Percentiles rank a stretch among this genome's conserved stretches.
phyloP scores from a whole-genome alignment of 2,888 invertebrate genomes.

The Artemia sinica region DNA sequence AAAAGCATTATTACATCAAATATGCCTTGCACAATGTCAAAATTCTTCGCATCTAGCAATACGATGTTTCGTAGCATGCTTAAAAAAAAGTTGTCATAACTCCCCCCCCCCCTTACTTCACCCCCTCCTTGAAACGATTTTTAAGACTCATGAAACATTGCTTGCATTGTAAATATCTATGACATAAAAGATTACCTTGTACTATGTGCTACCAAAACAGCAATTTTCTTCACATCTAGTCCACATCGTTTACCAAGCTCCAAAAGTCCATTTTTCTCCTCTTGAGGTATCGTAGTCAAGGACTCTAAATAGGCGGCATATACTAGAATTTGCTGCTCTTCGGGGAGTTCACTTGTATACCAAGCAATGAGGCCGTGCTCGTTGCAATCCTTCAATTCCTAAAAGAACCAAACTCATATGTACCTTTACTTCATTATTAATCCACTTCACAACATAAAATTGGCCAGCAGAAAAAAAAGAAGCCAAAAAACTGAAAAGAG shows the following conservation, averaged over 20 bases:
- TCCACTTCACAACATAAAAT: no score
- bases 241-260: conserved; percentile 53
- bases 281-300: conserved; percentile 37
- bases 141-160: no score
- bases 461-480: no score
- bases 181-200: conserved; percentile 33
- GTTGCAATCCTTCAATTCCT: conserved; percentile 52
- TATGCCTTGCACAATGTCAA: no score
- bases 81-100: no score
- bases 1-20: no score
- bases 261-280: conserved; percentile 47
- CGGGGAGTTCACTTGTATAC: conserved; percentile 62
- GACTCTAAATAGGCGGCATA: conserved; percentile 33
- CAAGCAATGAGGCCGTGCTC: conserved; percentile 63
- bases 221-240: conserved; percentile 64
- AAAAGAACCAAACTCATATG: background rate
- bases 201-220: conserved; percentile 64
- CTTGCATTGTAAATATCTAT: no score
- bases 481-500: no score
- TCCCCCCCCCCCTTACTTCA: no score
- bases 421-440: no score
- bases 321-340: conserved; percentile 38
- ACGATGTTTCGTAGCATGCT: conserved; percentile 24
- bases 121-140: no score
- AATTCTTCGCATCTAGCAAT: no score